A percentile compares a stretch with the other conserved stretches of the same genome.
Evolutionary conservation across 2,888 invertebrate species (phyloP).

Genomic region (Aspidapion aeneum): DNA sequence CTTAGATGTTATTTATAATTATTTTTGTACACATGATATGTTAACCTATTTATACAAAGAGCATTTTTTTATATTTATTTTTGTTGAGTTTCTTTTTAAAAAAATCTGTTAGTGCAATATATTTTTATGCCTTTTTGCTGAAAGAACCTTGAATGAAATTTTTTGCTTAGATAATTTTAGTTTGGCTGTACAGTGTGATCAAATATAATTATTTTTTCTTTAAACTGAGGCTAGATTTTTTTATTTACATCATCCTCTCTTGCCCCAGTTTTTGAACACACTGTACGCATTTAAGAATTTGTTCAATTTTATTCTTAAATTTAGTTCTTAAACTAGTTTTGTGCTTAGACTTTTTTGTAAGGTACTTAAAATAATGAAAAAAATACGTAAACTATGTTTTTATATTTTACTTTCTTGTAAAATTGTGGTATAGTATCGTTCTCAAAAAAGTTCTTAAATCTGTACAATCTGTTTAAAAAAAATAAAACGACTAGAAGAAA

Average conservation of each 20-base stretch:
- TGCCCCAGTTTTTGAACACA: background rate
- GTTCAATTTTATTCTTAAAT: background rate
- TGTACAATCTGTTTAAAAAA: background rate
- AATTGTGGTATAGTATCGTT: background rate
- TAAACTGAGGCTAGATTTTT: background rate
- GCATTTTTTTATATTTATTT: constrained; percentile 39
- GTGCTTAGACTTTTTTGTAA: background rate
- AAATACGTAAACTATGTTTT: background rate
- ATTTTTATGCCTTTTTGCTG: constrained; percentile 23
- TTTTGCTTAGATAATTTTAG: background rate
- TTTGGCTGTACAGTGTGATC: constrained; percentile 3
- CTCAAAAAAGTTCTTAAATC: background rate
- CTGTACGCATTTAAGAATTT: background rate
- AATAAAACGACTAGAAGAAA: too few species aligned
- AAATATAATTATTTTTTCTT: background rate
- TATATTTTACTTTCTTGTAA: background rate
- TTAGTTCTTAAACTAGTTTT: too few species aligned
- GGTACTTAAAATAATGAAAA: background rate
- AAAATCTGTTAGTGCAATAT: constrained; percentile 32
- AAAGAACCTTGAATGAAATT: background rate
- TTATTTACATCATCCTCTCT: background rate
- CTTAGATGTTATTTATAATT: constrained; percentile 30
- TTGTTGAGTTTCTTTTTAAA: constrained; percentile 27
- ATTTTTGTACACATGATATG: constrained; percentile 35
- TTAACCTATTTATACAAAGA: constrained; percentile 38